phyloP scores from a whole-genome alignment of 2,888 invertebrate genomes.

The Sisyra terminalis region DNA sequence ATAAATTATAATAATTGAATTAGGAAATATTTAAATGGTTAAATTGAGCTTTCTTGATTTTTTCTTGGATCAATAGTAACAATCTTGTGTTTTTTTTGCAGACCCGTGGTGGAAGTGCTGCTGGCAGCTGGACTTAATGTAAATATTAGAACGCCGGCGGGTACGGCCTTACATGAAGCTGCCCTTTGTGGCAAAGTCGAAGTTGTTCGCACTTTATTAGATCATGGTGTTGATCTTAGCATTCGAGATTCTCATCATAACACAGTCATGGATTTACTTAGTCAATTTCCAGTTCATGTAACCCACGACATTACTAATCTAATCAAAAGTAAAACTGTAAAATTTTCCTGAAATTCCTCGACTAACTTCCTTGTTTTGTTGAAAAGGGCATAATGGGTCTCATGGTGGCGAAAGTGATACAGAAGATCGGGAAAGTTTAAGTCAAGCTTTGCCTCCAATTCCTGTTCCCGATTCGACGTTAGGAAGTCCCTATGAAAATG shows the following conservation, averaged over 20 bases:
- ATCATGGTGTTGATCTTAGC: constrained; percentile 64
- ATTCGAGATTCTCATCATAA: constrained; percentile 64
- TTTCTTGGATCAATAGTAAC: constrained; percentile 1
- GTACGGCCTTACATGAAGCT: constrained; percentile 87
- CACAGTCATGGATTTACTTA: constrained; percentile 74
- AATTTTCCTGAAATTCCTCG: neutral
- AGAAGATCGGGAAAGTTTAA: constrained; percentile 21
- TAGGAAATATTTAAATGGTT: too few species aligned
- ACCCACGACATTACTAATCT: constrained; percentile 74
- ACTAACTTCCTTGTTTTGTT: neutral
- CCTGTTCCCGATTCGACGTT: constrained; percentile 41
- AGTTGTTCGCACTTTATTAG: constrained; percentile 66
- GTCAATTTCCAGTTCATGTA: constrained; percentile 77
- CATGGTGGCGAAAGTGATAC: constrained; percentile 4
- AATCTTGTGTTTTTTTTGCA: constrained; percentile 20
- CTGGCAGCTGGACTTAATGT: constrained; percentile 76
- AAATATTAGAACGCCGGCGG: constrained; percentile 69
- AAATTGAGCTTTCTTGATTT: neutral
- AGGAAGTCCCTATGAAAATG: constrained; percentile 47
- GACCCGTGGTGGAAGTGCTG: constrained; percentile 67
- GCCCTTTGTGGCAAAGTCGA: constrained; percentile 82
- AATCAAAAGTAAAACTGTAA: constrained; percentile 51
- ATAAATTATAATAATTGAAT: too few species aligned
- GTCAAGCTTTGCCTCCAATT: constrained; percentile 45
- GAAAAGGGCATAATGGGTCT: constrained; percentile 3